Evolutionary conservation across 2,888 invertebrate genomes (phyloP).

Genomic region (Drosophila colorata): DNA sequence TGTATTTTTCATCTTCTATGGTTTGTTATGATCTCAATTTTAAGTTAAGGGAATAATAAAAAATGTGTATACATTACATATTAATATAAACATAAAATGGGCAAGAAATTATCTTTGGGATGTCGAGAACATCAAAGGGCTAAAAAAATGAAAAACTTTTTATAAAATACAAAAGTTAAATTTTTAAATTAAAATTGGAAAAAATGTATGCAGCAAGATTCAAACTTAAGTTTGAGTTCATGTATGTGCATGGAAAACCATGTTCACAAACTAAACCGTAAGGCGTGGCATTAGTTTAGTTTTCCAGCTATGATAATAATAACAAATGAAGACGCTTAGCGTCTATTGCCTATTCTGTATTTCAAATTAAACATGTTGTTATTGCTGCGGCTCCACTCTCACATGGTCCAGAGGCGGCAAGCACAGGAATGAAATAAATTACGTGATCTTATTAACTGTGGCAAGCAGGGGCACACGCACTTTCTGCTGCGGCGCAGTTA

Average conservation of each 20-base stretch:
- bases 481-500: slow-evolving; percentile 6
- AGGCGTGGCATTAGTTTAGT: not conserved
- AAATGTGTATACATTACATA: too few species aligned
- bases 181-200: too few species aligned
- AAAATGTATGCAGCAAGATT: too few species aligned
- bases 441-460: slow-evolving; percentile 76
- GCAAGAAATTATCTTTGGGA: too few species aligned
- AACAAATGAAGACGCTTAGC: slow-evolving; percentile 20
- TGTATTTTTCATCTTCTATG: too few species aligned
- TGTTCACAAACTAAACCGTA: not conserved
- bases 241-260: not conserved
- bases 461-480: slow-evolving; percentile 17
- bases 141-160: too few species aligned
- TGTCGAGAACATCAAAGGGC: too few species aligned
- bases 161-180: too few species aligned
- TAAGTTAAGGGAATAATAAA: too few species aligned
- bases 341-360: slow-evolving; percentile 3
- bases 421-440: slow-evolving; percentile 71
- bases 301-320: slow-evolving; percentile 9
- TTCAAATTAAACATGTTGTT: slow-evolving; percentile 6
- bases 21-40: too few species aligned
- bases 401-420: not conserved
- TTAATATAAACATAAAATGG: too few species aligned
- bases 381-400: not conserved
- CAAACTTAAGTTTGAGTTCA: too few species aligned